These are phyloP conservation scores for Rhipidura dahli DNA, from an alignment of 2,113 vertebrate species.

Conservation along the genomic window DNA sequence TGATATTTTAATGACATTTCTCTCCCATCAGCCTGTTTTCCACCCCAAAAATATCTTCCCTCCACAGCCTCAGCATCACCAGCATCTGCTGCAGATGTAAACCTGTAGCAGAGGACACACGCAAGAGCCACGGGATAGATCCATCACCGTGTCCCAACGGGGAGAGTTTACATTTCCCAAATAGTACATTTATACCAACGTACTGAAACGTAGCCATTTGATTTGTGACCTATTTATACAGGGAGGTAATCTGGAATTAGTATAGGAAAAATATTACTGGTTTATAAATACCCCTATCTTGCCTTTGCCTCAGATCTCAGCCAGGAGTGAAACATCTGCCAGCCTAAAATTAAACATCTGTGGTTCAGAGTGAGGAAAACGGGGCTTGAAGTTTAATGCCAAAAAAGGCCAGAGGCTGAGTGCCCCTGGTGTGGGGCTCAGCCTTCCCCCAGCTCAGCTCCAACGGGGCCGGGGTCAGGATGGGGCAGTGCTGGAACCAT, in stretches of 20 bases:
- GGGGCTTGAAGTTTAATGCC: conserved; percentile 27
- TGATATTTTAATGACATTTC: not conserved
- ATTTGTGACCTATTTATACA: conserved; percentile 67
- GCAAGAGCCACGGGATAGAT: not conserved
- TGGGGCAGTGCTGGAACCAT: not conserved
- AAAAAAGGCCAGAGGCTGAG: conserved; percentile 53
- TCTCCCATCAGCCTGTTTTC: not conserved
- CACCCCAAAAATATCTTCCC: conserved; percentile 15
- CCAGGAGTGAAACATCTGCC: conserved; percentile 74
- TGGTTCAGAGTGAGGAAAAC: conserved; percentile 2
- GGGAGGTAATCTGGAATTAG: conserved; percentile 64
- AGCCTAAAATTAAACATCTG: conserved; percentile 73
- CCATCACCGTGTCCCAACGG: not conserved
- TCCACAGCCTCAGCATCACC: not conserved
- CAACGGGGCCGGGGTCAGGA: accelerated
- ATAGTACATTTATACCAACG: not conserved
- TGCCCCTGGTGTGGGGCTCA: not conserved
- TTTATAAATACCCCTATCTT: conserved; percentile 74
- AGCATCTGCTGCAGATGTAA: not conserved
- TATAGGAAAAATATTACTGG: conserved; percentile 58
- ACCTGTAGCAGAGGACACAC: not conserved
- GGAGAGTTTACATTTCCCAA: conserved; percentile 18
- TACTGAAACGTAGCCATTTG: not conserved
- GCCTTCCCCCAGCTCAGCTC: not conserved
- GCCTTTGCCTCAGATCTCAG: conserved; percentile 49